These are phyloP conservation scores for Heliconius hermathena DNA, from an alignment of 1,140 invertebrate species.

Conservation along the genomic window DNA sequence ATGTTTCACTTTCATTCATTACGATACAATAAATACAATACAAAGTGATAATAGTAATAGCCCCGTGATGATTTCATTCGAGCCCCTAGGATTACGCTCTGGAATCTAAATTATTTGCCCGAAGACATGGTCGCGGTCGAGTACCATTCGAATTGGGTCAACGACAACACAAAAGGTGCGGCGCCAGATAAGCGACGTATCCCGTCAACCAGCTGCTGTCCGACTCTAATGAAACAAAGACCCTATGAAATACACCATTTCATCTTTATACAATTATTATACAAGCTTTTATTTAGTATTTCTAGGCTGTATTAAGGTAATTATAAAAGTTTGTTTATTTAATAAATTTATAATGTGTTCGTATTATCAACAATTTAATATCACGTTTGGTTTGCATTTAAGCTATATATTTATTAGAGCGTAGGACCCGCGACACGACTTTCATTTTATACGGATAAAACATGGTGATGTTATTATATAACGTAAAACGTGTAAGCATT, in stretches of 20 bases:
- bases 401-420: conserved; percentile 78
- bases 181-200: conserved; percentile 75
- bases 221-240: conserved; percentile 69
- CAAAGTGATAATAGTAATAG: neutral
- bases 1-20: too few relatives aligned
- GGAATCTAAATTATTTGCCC: conserved; percentile 40
- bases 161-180: conserved; percentile 76
- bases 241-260: conserved; percentile 73
- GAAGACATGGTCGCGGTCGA: conserved; percentile 64
- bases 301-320: conserved; percentile 66
- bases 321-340: conserved; percentile 71
- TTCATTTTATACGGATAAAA: conserved; percentile 75
- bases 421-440: conserved; percentile 73
- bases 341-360: conserved; percentile 78
- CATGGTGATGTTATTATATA: conserved; percentile 41
- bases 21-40: neutral
- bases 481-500: conserved; percentile 28
- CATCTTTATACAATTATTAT: conserved; percentile 56
- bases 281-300: conserved; percentile 53
- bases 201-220: conserved; percentile 68
- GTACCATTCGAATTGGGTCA: conserved; percentile 75
- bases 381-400: conserved; percentile 74
- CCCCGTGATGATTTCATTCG: neutral
- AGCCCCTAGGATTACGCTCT: neutral
- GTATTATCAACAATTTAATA: conserved; percentile 76